These are phyloP conservation scores for Heliconius eleuchia DNA, from an alignment of 1,140 invertebrate genomes.

Conservation along the genomic window DNA sequence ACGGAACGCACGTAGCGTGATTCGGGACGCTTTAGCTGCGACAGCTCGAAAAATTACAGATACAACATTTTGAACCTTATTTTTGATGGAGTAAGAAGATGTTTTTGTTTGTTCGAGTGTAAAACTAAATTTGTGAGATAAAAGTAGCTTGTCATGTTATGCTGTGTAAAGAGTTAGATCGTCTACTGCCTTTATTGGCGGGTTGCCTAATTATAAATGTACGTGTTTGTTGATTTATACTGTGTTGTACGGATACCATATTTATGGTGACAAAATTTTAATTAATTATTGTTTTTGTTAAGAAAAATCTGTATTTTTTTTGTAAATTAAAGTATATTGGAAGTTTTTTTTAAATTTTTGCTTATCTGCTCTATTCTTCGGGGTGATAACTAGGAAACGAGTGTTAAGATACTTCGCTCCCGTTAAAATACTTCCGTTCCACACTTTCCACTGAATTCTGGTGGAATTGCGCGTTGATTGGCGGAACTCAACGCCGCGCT, in stretches of 20 bases:
- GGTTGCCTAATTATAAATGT: conserved; percentile 38
- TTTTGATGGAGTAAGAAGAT: not conserved
- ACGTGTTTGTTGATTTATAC: conserved; percentile 15
- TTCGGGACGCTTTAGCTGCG: conserved; percentile 65
- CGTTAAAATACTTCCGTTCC: no score
- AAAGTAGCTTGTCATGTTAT: conserved; percentile 35
- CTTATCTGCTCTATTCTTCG: no score
- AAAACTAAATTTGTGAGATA: conserved; percentile 26
- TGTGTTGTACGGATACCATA: not conserved
- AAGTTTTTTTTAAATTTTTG: no score
- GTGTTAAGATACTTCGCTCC: no score
- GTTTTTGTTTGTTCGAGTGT: not conserved
- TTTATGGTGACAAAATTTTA: not conserved
- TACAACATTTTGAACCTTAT: conserved; percentile 11
- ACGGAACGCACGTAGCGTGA: conserved; percentile 63
- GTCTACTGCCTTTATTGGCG: conserved; percentile 30
- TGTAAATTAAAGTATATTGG: not conserved
- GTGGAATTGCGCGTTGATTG: no score
- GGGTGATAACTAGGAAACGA: no score
- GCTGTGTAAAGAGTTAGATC: conserved; percentile 34
- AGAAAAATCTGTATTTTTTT: not conserved
- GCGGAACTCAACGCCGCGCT: no score
- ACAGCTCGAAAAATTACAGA: not conserved
- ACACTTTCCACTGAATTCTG: no score
- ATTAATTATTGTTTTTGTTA: not conserved